These are phyloP conservation scores for Cephus nigrinus DNA, from an alignment of 2,888 invertebrate species.

Conservation along the genomic window DNA sequence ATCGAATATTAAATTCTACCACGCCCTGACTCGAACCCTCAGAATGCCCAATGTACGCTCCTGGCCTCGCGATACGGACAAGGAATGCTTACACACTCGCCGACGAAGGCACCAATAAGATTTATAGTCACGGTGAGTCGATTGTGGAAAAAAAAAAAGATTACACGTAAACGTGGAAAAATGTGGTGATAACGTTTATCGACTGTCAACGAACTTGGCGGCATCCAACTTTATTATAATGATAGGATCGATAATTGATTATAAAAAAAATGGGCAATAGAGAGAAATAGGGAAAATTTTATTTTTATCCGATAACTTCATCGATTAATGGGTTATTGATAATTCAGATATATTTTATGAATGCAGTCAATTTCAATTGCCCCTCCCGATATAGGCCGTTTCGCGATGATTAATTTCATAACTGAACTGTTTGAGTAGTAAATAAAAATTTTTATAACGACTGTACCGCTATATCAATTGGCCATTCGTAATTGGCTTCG, in stretches of 20 bases:
- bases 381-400: not conserved
- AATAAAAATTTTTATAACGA: not conserved
- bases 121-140: not conserved
- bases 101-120: not conserved
- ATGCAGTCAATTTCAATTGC: not conserved
- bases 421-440: not conserved
- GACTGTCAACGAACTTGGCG: not conserved
- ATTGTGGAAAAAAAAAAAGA: not conserved
- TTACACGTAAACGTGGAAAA: not conserved
- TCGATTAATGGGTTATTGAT: not conserved
- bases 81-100: not conserved
- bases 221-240: not conserved
- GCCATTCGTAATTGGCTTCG: too few species aligned
- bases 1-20: constrained; percentile 27
- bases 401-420: not conserved
- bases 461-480: not conserved
- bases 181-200: not conserved
- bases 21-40: constrained; percentile 1
- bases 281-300: not conserved
- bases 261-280: too few species aligned
- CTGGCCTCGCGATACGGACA: not conserved
- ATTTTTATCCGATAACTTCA: not conserved
- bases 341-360: not conserved
- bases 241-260: too few species aligned
- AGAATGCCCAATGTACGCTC: constrained; percentile 3